These are phyloP conservation scores for Cephus sareptanus DNA, from an alignment of 2,888 invertebrate species.

Conservation along the genomic window DNA sequence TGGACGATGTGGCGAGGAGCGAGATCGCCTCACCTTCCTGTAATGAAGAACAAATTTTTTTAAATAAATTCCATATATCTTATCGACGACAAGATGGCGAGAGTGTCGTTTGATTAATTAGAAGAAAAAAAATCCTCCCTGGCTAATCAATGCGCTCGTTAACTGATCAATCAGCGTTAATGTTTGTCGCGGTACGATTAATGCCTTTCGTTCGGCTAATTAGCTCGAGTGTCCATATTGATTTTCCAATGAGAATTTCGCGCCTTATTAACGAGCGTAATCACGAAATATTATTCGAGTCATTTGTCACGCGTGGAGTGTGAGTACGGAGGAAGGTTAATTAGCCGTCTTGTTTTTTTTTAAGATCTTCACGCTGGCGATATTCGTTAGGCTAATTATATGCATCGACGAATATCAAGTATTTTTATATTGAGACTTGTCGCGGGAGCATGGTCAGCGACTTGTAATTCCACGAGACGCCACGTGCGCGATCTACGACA, in stretches of 20 bases:
- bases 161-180: background rate
- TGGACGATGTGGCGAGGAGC: slow-evolving; percentile 69
- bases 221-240: background rate
- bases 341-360: background rate
- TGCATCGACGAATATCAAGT: background rate
- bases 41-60: slow-evolving; percentile 13
- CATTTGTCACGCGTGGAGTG: background rate
- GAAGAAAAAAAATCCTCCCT: background rate
- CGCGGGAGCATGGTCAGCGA: background rate
- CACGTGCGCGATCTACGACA: background rate
- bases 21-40: slow-evolving; percentile 65
- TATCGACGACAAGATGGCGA: background rate
- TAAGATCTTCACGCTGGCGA: too few species aligned
- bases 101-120: background rate
- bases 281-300: background rate
- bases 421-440: background rate
- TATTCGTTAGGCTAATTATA: too few species aligned
- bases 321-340: background rate
- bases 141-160: background rate
- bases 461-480: background rate
- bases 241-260: background rate
- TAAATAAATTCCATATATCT: background rate
- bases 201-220: background rate
- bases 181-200: background rate
- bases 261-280: background rate